Conservation (phyloP, 1,140 invertebrate genomes). For the Drosophila nasuta region DNA sequence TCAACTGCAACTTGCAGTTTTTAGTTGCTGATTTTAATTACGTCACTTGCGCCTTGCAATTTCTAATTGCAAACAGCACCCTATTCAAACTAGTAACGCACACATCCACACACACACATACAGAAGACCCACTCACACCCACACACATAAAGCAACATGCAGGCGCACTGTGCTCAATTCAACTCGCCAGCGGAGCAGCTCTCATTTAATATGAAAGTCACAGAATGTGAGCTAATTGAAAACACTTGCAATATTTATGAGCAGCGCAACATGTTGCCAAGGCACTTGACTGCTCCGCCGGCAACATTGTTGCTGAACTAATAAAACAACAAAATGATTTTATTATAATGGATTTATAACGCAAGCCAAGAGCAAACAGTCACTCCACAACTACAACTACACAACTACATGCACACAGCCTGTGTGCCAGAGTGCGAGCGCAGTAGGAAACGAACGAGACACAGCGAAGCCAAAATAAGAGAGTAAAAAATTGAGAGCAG, state of each 20-base stretch:
- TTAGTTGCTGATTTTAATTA: constrained; percentile 63
- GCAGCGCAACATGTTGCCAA: constrained; percentile 76
- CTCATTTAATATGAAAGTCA: constrained; percentile 83
- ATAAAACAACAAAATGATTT: constrained; percentile 84
- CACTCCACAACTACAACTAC: constrained; percentile 5
- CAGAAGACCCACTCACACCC: not conserved
- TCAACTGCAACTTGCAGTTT: constrained; percentile 24
- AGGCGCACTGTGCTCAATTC: constrained; percentile 22
- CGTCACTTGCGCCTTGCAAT: constrained; percentile 70
- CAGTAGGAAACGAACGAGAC: constrained; percentile 13
- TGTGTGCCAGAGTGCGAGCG: constrained; percentile 3
- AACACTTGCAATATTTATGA: constrained; percentile 84
- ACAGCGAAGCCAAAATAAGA: constrained; percentile 7
- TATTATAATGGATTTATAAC: constrained; percentile 85
- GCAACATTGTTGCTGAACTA: constrained; percentile 79
- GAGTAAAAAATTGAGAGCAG: constrained; percentile 7
- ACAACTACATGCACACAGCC: constrained; percentile 22
- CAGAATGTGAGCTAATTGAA: constrained; percentile 84
- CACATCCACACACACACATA: not conserved
- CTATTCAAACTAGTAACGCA: constrained; percentile 31
- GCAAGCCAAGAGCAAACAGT: constrained; percentile 76
- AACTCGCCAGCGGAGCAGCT: constrained; percentile 27
- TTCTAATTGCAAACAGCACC: constrained; percentile 75
- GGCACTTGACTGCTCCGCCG: constrained; percentile 70
- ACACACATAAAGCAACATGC: constrained; percentile 15